Percentiles rank a stretch among this genome's conserved stretches.
Evolutionary conservation across 2,797 vertebrate species (phyloP).

Genomic region (Onychomys leucogaster): DNA sequence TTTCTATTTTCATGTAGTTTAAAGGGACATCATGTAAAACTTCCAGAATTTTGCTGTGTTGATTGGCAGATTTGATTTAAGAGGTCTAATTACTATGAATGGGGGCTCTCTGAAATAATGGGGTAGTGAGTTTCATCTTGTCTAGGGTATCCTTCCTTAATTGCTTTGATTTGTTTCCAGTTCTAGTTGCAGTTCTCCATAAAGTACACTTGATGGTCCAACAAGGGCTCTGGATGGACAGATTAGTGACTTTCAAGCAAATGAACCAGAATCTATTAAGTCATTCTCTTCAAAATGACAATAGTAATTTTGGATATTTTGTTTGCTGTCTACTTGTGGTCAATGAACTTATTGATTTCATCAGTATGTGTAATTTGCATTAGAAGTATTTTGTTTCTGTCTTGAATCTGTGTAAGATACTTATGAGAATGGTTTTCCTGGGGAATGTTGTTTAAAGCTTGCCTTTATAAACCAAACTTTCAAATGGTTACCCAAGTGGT

Average conservation of each 20-base stretch:
- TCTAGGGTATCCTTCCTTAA: background rate
- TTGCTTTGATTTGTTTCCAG: background rate
- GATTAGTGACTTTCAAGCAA: background rate
- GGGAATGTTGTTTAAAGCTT: background rate
- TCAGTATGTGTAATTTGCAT: background rate
- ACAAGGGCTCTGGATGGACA: background rate
- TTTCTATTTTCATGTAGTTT: too few relatives aligned
- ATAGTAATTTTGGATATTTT: constrained; percentile 9
- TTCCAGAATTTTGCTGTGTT: background rate
- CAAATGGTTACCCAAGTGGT: too few relatives aligned
- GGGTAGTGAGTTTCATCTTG: background rate
- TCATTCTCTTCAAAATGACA: background rate
- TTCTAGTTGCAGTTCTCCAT: background rate
- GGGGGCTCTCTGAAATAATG: background rate
- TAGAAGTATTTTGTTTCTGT: background rate
- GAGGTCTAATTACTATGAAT: background rate
- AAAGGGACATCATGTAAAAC: too few relatives aligned
- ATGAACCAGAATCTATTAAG: background rate
- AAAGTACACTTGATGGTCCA: background rate
- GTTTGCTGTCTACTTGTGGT: background rate
- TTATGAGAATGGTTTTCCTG: too few relatives aligned
- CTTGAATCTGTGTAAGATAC: background rate
- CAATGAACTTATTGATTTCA: constrained; percentile 11
- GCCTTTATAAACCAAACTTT: background rate
- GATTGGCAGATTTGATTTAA: background rate